These are phyloP conservation scores for Sebastes vulpes DNA, from an alignment of 2,797 vertebrate species.

Conservation along the genomic window DNA sequence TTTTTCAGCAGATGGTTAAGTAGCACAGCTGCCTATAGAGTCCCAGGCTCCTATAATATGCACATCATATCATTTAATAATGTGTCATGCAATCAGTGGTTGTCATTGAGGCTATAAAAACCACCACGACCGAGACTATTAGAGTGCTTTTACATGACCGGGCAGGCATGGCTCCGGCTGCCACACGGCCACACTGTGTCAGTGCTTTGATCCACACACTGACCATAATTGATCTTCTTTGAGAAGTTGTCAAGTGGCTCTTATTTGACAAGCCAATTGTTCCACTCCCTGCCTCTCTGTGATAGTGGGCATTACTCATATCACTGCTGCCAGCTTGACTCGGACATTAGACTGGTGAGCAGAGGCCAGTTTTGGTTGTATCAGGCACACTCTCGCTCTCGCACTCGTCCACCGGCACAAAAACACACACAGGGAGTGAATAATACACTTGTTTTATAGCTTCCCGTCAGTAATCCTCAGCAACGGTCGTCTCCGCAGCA, in stretches of 20 bases:
- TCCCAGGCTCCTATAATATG: constrained; percentile 13
- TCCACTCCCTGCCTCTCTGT: constrained; percentile 52
- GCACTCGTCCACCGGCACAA: constrained; percentile 18
- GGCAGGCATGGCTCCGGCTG: neutral
- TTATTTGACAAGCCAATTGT: constrained; percentile 72
- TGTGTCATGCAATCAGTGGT: constrained; percentile 31
- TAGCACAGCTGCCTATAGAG: constrained; percentile 8
- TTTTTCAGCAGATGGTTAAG: constrained; percentile 58
- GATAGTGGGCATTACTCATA: constrained; percentile 75
- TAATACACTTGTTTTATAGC: constrained; percentile 59
- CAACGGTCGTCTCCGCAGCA: neutral
- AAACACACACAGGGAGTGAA: neutral
- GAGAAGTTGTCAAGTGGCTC: constrained; percentile 69
- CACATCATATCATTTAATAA: constrained; percentile 40
- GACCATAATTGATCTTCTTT: constrained; percentile 66
- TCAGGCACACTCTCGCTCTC: constrained; percentile 1
- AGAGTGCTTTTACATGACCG: constrained; percentile 4
- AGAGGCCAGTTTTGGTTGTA: constrained; percentile 45
- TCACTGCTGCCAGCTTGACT: constrained; percentile 67
- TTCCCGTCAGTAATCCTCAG: constrained; percentile 53
- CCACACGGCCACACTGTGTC: constrained; percentile 27
- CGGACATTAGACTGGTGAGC: constrained; percentile 53
- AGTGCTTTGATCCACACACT: constrained; percentile 53
- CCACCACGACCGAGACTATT: constrained; percentile 17
- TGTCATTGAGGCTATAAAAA: constrained; percentile 22